Evolutionary conservation across 2,113 vertebrate species (phyloP), one percentile per base, ranked within the genome.

Genomic region (Trachemys scripta): DNA sequence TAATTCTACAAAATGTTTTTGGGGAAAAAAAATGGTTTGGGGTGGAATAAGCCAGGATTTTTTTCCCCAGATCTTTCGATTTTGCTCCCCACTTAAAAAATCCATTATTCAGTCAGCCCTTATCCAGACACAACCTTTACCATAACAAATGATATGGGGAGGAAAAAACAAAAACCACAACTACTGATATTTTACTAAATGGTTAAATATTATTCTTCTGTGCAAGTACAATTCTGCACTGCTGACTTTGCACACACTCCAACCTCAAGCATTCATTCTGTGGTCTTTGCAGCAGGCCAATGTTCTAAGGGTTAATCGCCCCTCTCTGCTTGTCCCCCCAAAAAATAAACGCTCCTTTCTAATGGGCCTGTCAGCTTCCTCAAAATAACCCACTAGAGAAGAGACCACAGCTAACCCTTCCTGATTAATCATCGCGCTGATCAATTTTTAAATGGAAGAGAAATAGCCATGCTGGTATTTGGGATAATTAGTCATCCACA

Each of bases 371-470:
- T 80, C n/a, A 17, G 1, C 5, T 0, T 1, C 84, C 93, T 92
- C 88, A 57, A 13, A 96, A 96, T 54, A 96, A 93, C 85, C 57
- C 45, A 59, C 59, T 24, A 1, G 0, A 84, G 87, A 87, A 80
- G 45, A 88, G 4, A 57, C 75, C 85, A 65, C 88, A 86, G 91
- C 78, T 90, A 85, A 92, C 84, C 75, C 79, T 45, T 85, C 17
- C 0, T 2, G 78, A 89, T 81, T 93, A 72, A 4, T 35, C n/a
- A 5, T 35, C 16, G 0, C 0, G 0, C 53, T 0, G 6, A 20
- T 20, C 16, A 35, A 85, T 47, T 78, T 50, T 57, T 54, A 80
- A 59, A 72, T 56, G 80, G 35, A 91, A 90, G 88, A 87, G 80
- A 93, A 94, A 82, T 5, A 94, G 85, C 80, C 81, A 2, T 2